Evolutionary conservation across 2,888 invertebrate species (phyloP), one percentile per base, ranked within the genome.

Genomic region (Meloe dianella): DNA sequence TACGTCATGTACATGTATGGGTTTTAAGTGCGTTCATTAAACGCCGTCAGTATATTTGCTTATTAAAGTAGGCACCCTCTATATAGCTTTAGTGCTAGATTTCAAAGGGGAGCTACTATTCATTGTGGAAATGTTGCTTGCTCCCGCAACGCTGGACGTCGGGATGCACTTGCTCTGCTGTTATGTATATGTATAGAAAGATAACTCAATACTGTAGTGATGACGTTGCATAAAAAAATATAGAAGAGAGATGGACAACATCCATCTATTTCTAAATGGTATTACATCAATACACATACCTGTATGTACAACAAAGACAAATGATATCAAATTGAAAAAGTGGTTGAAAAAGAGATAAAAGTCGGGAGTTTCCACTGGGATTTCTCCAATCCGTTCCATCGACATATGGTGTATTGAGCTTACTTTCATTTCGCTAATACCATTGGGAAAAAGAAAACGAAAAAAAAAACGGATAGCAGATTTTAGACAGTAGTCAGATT

Each of bases 41-140:
- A 82, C 80, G 81, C 81, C 79, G 76, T 77, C 76, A 80, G 80
- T 81, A 78, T 81, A 81, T 80, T 80, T 80, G 80, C 80, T 80
- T 81, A 80, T 81, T 79, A 81, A 79, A 80, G 76, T 74, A 73
- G 74, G 74, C 75, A 74, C 78, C 78, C 78, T 20, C 47, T 20
- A 47, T 41, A 41, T 41, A 22, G 47, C 47, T 47, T 20, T 47
- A 47, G 20, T 20, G 47, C 20, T 76, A 71, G 72, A 47, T 63
- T 67, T 66, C 27, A 41, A 65, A 71, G 79, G 79, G 79, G 78
- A 79, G 66, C 78, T 81, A 81, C 81, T 81, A 81, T 69, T 73
- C 79, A 71, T 75, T 69, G 65, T 71, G 74, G 79, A 76, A 81
- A 81, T 75, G 71, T 81, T 47, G 20, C 47, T 20, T 47, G 4